A percentile compares a stretch with the other conserved stretches of the same genome.
Conservation (phyloP, 1,140 invertebrate species). For the Sarcophaga peregrina region DNA sequence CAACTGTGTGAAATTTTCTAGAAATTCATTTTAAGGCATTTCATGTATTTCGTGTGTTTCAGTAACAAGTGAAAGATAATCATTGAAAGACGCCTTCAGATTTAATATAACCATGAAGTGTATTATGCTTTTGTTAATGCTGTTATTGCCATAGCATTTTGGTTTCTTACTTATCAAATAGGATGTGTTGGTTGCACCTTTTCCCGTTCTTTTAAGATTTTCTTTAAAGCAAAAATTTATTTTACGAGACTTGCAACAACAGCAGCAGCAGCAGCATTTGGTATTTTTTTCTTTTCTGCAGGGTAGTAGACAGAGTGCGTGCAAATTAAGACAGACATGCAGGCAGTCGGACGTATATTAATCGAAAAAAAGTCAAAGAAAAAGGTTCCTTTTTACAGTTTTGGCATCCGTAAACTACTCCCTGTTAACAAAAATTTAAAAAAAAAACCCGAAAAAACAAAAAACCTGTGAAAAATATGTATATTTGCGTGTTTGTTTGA, state of each 20-base stretch:
- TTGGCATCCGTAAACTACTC: neutral
- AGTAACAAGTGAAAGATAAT: slow-evolving; percentile 17
- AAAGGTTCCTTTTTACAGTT: neutral
- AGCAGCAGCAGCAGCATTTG: too few species aligned
- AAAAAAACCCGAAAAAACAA: too few species aligned
- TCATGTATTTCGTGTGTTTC: neutral
- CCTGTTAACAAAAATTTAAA: neutral
- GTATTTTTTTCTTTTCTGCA: neutral
- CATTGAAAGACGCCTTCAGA: slow-evolving; percentile 7
- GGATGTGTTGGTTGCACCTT: slow-evolving; percentile 7
- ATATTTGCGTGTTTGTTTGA: neutral
- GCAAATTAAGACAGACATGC: neutral
- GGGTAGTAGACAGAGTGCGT: neutral
- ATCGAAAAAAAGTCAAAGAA: neutral
- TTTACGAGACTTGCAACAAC: too few species aligned
- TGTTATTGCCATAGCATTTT: too few species aligned
- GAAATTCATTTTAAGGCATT: neutral
- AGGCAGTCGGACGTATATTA: neutral
- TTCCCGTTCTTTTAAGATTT: neutral
- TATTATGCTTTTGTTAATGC: neutral
- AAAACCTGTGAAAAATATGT: neutral
- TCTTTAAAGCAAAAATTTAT: too few species aligned
- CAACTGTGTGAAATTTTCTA: slow-evolving; percentile 2
- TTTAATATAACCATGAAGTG: neutral
- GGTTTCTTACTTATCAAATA: neutral